Evolutionary conservation across 1,140 invertebrate species (phyloP), one percentile per base, ranked within the genome.

Genomic region (Drosophila tristis): DNA sequence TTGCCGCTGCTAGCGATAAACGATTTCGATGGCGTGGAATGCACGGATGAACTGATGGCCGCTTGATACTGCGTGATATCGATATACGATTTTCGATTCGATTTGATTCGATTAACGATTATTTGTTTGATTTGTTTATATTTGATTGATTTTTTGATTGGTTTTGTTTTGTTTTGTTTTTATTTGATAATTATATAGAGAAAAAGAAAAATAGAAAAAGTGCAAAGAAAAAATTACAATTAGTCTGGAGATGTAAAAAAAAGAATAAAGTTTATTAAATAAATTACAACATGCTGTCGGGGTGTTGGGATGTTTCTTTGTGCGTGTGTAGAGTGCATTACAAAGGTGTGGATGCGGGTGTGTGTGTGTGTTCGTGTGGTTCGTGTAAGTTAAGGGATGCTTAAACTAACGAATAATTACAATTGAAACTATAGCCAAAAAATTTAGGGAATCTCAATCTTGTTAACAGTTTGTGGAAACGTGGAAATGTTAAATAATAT

Each of bases 21-120:
- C 51, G 94, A 94, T 91, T 94, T 94, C 78, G 94, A 94, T 48
- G 94, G 94, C 57, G 94, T 94, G 86, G 93, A 94, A 90, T 94
- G 93, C 68, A 92, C 93, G 67, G 94, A 92, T 90, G 91, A 94
- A 78, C 89, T 92, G 73, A 92, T 90, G 90, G 91, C 91, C 87
- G 91, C 91, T 74, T 92, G 91, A 91, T 92, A 92, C 91, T 92
- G 78, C 11, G 5, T 39, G 35, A 39, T 13, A 39, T 39, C 74
- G n/a, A 15, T 20, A 42, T 56, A 63, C 72, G 54, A 68, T 68
- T 53, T 62, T 39, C 35, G 45, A 54, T 66, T 49, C 1, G 9
- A 51, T 53, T 20, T 29, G 26, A 58, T 43, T 8, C 15, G 49
- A n/a, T 11, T 26, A 53, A n/a, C 42, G 49, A 60, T 72, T 47